Percentiles rank a stretch among this genome's conserved stretches.
These are phyloP conservation scores for Lepisosteus osseus DNA, from an alignment of 2,113 vertebrate genomes.

Conservation along the genomic window DNA sequence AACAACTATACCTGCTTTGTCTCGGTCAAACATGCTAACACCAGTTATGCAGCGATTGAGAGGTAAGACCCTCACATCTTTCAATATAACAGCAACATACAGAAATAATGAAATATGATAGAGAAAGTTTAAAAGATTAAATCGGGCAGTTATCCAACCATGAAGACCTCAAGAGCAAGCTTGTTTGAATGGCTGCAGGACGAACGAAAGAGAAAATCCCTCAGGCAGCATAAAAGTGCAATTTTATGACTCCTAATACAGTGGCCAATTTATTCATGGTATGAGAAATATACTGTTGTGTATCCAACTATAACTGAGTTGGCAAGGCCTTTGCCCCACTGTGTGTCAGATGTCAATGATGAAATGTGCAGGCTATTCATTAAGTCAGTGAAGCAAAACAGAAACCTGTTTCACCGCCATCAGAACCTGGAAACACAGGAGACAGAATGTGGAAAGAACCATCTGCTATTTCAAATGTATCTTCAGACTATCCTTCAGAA, in stretches of 20 bases:
- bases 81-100: too few species aligned
- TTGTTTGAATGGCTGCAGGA: neutral
- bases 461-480: neutral
- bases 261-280: conserved; percentile 4
- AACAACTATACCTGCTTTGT: too few species aligned
- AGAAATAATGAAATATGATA: too few species aligned
- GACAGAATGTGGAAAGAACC: neutral
- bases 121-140: neutral
- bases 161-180: neutral
- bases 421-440: neutral
- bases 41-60: too few species aligned
- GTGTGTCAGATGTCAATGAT: neutral
- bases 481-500: too few species aligned
- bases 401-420: neutral
- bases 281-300: conserved; percentile 3
- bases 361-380: neutral
- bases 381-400: neutral
- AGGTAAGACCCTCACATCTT: too few species aligned
- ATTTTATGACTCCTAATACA: neutral
- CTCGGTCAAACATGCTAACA: too few species aligned
- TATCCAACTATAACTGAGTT: conserved; percentile 2
- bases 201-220: neutral
- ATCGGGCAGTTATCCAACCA: neutral
- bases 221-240: neutral
- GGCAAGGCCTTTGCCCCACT: neutral